Conservation (phyloP, 2,113 vertebrate species). For the Athene cunicularia region DNA sequence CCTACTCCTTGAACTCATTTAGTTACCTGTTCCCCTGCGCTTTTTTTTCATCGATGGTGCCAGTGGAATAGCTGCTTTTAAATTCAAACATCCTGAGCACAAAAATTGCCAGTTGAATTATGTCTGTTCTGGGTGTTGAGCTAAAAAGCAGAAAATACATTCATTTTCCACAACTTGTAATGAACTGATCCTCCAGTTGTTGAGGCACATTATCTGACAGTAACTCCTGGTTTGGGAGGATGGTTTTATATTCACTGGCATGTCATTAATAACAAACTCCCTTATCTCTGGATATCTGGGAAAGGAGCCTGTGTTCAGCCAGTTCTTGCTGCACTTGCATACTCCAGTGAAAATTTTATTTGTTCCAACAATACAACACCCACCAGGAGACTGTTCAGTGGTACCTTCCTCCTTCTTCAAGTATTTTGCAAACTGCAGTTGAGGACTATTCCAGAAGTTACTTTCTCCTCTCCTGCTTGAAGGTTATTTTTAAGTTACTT, state of each 20-base stretch:
- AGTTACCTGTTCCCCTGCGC: background rate
- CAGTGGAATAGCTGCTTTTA: slow-evolving; percentile 18
- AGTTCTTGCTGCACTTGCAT: background rate
- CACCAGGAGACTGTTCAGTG: background rate
- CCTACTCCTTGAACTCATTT: slow-evolving; percentile 24
- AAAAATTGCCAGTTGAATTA: slow-evolving; percentile 19
- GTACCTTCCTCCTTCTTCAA: background rate
- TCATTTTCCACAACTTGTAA: background rate
- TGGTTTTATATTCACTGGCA: background rate
- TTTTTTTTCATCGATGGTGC: background rate
- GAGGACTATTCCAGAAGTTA: background rate
- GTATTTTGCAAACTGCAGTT: background rate
- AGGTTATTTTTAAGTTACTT: background rate
- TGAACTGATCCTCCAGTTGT: background rate
- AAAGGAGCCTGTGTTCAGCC: background rate
- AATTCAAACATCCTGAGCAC: background rate
- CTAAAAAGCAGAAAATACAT: background rate
- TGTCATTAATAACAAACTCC: background rate
- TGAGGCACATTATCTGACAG: background rate
- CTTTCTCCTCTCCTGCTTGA: background rate
- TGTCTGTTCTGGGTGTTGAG: background rate
- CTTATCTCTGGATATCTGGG: background rate
- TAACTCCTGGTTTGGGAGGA: background rate
- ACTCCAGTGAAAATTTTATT: background rate
- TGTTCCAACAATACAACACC: background rate